Conservation (phyloP, 2,888 invertebrate genomes). For the Cerastis leucographa region DNA sequence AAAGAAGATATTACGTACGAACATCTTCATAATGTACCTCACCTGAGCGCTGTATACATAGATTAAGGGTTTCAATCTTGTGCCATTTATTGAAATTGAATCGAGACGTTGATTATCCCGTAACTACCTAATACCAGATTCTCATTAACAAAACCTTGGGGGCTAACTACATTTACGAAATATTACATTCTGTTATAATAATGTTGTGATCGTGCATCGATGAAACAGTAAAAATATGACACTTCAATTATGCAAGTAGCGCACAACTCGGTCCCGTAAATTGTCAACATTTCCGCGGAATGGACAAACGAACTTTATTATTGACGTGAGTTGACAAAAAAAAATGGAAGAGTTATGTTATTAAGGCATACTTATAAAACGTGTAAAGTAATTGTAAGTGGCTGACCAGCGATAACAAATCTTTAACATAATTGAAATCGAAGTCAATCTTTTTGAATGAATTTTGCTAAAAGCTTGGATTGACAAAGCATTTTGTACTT, state of each 20-base stretch:
- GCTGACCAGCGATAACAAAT: slow-evolving; percentile 36
- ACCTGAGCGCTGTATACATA: slow-evolving; percentile 65
- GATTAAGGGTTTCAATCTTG: slow-evolving; percentile 68
- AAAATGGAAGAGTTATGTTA: slow-evolving; percentile 15
- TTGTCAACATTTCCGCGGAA: slow-evolving; percentile 18
- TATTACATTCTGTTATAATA: slow-evolving; percentile 43
- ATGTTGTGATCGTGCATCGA: slow-evolving; percentile 38
- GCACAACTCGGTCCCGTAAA: slow-evolving; percentile 27
- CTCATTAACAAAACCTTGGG: slow-evolving; percentile 55
- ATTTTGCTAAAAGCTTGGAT: slow-evolving; percentile 68
- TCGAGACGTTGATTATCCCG: slow-evolving; percentile 63
- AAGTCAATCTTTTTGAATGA: slow-evolving; percentile 63
- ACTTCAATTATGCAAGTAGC: slow-evolving; percentile 47
- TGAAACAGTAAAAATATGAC: slow-evolving; percentile 47
- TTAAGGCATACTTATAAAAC: slow-evolving; percentile 9
- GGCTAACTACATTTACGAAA: slow-evolving; percentile 28
- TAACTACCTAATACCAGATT: slow-evolving; percentile 63
- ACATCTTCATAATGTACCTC: slow-evolving; percentile 59
- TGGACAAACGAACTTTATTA: slow-evolving; percentile 30
- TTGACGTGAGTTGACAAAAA: slow-evolving; percentile 11
- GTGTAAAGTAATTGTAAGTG: slow-evolving; percentile 42
- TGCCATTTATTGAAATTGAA: slow-evolving; percentile 69
- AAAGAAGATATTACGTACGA: slow-evolving; percentile 64
- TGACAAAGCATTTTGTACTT: slow-evolving; percentile 70
- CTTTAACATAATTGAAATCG: slow-evolving; percentile 53